A percentile compares a stretch with the other conserved stretches of the same genome.
phyloP scores from a whole-genome alignment of 2,797 vertebrate genomes.

The Microchirus variegatus region DNA sequence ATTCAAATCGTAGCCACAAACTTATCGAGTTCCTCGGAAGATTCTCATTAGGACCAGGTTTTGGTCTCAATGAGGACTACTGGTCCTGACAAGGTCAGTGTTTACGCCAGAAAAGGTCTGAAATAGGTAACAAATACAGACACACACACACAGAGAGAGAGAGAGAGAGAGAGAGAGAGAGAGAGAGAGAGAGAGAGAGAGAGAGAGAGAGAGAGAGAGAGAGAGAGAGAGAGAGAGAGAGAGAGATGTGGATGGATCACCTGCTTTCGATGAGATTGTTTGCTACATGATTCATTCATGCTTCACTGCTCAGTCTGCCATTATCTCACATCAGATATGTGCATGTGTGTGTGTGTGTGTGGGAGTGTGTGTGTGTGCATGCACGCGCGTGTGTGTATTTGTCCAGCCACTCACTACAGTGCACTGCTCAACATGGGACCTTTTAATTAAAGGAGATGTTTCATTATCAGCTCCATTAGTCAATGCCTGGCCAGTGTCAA shows the following conservation, averaged over 20 bases:
- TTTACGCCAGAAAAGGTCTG: too few species aligned
- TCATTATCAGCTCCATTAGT: slow-evolving; percentile 77
- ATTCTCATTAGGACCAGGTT: too few species aligned
- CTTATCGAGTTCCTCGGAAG: too few species aligned
- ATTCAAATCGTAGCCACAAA: too few species aligned
- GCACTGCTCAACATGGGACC: slow-evolving; percentile 51
- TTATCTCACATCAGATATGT: slow-evolving; percentile 25
- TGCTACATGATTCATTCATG: slow-evolving; percentile 42
- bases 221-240: too few species aligned
- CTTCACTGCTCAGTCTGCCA: slow-evolving; percentile 20
- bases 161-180: not conserved
- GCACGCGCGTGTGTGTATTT: slow-evolving; percentile 17
- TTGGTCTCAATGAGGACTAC: too few species aligned
- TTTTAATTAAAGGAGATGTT: slow-evolving; percentile 78
- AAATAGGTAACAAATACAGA: slow-evolving; percentile 1
- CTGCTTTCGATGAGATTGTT: slow-evolving; percentile 49
- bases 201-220: not conserved
- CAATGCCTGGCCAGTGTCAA: slow-evolving; percentile 59
- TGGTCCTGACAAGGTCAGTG: too few species aligned
- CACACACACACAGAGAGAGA: not conserved
- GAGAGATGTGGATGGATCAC: slow-evolving; percentile 42
- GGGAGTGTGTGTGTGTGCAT: not conserved
- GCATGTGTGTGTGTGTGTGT: not conserved
- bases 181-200: not conserved
- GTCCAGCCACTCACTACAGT: slow-evolving; percentile 36